These are phyloP conservation scores for Eilema caniola DNA, from an alignment of 2,888 invertebrate genomes.

Conservation along the genomic window DNA sequence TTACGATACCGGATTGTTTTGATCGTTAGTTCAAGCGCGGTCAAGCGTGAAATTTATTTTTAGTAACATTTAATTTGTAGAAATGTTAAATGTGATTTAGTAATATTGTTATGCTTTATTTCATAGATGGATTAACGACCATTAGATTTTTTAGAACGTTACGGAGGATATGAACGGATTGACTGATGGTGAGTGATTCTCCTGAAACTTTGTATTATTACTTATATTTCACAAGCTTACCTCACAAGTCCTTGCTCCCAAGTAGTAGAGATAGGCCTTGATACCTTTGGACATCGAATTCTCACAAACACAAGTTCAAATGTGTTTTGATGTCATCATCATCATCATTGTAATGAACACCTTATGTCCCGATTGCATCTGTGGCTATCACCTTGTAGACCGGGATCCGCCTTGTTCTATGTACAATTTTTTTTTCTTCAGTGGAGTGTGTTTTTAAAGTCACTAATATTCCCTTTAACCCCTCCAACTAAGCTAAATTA, in stretches of 20 bases:
- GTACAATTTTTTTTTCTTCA: too few species aligned
- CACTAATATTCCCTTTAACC: too few species aligned
- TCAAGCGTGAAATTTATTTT: conserved; percentile 18
- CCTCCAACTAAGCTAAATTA: too few species aligned
- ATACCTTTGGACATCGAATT: neutral
- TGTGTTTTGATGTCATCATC: neutral
- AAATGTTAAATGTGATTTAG: neutral
- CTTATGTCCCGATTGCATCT: too few species aligned
- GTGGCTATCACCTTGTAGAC: too few species aligned
- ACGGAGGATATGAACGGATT: neutral
- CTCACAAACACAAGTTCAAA: neutral
- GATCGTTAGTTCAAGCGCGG: conserved; percentile 23
- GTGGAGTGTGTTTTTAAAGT: too few species aligned
- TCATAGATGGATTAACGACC: neutral
- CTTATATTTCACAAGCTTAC: neutral
- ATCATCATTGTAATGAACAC: too few species aligned
- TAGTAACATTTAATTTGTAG: neutral
- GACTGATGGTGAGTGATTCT: neutral
- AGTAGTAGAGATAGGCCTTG: neutral
- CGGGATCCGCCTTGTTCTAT: neutral
- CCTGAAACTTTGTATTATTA: neutral
- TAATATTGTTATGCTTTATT: neutral
- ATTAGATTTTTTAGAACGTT: neutral
- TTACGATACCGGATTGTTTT: conserved; percentile 48
- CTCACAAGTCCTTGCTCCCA: neutral